These are phyloP conservation scores for Tiphia femorata DNA, from an alignment of 2,888 invertebrate species.

Conservation along the genomic window DNA sequence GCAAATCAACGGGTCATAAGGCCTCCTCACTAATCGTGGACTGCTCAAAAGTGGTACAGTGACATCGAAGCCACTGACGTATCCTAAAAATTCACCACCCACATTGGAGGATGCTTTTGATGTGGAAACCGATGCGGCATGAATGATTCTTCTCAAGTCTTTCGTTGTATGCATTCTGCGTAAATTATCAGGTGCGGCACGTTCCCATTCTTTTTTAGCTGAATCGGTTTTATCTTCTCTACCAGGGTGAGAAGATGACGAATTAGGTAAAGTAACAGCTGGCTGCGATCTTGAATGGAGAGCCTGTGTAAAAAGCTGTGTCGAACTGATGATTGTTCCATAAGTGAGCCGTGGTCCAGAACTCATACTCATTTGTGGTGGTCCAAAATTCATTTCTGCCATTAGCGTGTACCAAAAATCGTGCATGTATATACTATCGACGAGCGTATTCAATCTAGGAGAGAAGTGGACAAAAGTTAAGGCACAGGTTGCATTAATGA, in stretches of 20 bases:
- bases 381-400: constrained; percentile 67
- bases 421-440: constrained; percentile 64
- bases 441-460: constrained; percentile 60
- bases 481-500: constrained; percentile 65
- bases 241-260: constrained; percentile 9
- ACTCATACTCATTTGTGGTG: constrained; percentile 66
- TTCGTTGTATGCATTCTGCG: constrained; percentile 57
- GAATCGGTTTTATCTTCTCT: constrained; percentile 59
- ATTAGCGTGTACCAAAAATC: constrained; percentile 66
- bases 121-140: constrained; percentile 41
- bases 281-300: constrained; percentile 54
- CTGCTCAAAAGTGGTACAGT: constrained; percentile 61
- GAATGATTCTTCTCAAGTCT: constrained; percentile 59
- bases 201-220: constrained; percentile 65
- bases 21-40: constrained; percentile 61
- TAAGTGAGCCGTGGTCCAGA: constrained; percentile 64
- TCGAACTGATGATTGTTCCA: constrained; percentile 64
- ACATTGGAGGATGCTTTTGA: constrained; percentile 33
- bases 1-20: constrained; percentile 66
- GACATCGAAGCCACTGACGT: constrained; percentile 58
- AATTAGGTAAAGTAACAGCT: constrained; percentile 9
- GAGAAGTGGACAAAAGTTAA: constrained; percentile 64
- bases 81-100: constrained; percentile 49
- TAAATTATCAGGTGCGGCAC: constrained; percentile 60
- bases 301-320: constrained; percentile 65